phyloP scores from a whole-genome alignment of 2,888 invertebrate genomes.

The Glyphotaelius pellucidus region DNA sequence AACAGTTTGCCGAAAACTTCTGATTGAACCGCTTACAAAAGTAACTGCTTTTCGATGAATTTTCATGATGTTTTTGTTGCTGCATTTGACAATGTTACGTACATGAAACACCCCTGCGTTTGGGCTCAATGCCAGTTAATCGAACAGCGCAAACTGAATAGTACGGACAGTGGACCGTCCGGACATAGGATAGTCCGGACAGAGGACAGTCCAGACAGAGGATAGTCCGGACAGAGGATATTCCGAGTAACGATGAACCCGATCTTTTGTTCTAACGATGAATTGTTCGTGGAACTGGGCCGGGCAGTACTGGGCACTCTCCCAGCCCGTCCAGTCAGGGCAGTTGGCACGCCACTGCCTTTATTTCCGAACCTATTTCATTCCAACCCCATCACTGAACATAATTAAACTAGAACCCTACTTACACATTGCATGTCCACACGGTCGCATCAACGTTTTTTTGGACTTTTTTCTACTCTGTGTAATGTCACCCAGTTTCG shows the following conservation, averaged over 20 bases:
- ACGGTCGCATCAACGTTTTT: constrained; percentile 37
- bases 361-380: neutral
- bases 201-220: neutral
- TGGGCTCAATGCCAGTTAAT: neutral
- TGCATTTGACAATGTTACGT: neutral
- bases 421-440: constrained; percentile 35
- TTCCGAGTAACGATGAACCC: neutral
- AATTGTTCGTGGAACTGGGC: neutral
- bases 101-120: neutral
- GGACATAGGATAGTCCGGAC: neutral
- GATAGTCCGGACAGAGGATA: neutral
- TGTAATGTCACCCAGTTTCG: constrained; percentile 45
- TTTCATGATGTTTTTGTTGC: neutral
- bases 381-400: neutral
- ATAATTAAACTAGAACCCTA: constrained; percentile 28
- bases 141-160: neutral
- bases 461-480: constrained; percentile 17
- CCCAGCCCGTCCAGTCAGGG: neutral
- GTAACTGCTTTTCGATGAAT: neutral
- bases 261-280: neutral
- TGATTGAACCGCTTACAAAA: too few relatives aligned
- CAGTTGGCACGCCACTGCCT: neutral
- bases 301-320: neutral
- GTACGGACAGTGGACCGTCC: neutral
- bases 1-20: too few relatives aligned